Conservation (phyloP, 2,113 vertebrate genomes). For the Rousettus leschenaultii region DNA sequence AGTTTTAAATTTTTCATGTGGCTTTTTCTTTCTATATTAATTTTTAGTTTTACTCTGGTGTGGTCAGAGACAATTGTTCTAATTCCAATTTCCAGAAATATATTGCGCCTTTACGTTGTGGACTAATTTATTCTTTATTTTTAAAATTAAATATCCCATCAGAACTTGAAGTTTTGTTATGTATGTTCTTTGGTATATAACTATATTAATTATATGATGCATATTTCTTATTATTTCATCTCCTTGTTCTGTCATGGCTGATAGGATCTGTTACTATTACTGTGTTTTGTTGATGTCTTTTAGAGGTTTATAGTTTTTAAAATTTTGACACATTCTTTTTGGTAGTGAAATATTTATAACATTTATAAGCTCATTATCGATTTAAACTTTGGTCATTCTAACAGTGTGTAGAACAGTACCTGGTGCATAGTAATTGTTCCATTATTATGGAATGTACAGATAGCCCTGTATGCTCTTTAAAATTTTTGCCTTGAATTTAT, state of each 20-base stretch:
- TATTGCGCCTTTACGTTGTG: background rate
- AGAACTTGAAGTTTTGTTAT: background rate
- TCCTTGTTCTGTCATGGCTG: background rate
- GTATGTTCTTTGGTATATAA: background rate
- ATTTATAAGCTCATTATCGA: background rate
- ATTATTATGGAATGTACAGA: background rate
- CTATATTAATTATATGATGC: background rate
- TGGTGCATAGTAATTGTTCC: background rate
- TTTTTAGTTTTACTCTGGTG: background rate
- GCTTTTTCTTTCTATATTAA: background rate
- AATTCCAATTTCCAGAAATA: background rate
- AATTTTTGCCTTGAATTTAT: background rate
- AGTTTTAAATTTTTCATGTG: background rate
- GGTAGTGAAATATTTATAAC: background rate
- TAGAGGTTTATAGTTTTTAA: background rate
- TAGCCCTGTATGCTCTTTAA: background rate
- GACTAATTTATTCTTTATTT: background rate
- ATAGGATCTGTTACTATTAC: background rate
- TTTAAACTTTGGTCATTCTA: background rate
- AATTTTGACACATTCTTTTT: slow-evolving; percentile 25
- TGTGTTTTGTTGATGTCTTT: slow-evolving; percentile 17
- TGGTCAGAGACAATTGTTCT: background rate
- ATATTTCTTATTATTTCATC: background rate
- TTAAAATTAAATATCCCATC: background rate
- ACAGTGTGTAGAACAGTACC: background rate